Evolutionary conservation across 2,888 invertebrate species (phyloP).

Genomic region (Heliconius sara): DNA sequence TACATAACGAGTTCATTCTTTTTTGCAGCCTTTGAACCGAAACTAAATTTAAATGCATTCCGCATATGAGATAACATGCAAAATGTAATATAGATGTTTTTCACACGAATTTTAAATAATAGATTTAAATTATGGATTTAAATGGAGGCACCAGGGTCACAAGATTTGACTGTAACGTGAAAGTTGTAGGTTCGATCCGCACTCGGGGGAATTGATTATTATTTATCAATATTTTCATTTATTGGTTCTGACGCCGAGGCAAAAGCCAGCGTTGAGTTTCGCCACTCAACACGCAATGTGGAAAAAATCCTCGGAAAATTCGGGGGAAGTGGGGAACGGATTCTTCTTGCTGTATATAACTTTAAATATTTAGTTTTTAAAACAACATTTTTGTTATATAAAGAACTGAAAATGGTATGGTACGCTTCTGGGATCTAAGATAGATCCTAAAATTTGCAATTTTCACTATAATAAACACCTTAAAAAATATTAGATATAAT

Average conservation of each 20-base stretch:
- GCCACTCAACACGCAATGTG: too few species aligned
- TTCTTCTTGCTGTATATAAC: too few species aligned
- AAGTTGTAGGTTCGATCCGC: too few species aligned
- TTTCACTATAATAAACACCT: neutral
- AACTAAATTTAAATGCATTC: conserved; percentile 47
- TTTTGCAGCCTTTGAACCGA: conserved; percentile 41
- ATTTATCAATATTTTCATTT: too few species aligned
- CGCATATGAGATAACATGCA: conserved; percentile 47
- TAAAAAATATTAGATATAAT: neutral
- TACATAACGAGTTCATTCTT: conserved; percentile 45
- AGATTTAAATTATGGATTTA: neutral
- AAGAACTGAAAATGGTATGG: neutral
- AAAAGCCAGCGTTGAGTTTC: too few species aligned
- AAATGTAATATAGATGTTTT: conserved; percentile 44
- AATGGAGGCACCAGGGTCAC: too few species aligned
- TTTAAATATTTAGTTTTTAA: too few species aligned
- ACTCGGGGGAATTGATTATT: too few species aligned
- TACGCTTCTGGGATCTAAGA: neutral
- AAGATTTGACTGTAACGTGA: too few species aligned
- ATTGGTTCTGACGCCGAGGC: too few species aligned
- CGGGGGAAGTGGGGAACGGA: too few species aligned
- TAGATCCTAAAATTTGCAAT: neutral
- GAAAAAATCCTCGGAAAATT: too few species aligned
- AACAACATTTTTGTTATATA: neutral
- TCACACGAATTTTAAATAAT: conserved; percentile 33